Base-by-base conservation (phyloP, 35 echinoderm and acorn worm species). In the Heliocidaris erythrogramma region DNA sequence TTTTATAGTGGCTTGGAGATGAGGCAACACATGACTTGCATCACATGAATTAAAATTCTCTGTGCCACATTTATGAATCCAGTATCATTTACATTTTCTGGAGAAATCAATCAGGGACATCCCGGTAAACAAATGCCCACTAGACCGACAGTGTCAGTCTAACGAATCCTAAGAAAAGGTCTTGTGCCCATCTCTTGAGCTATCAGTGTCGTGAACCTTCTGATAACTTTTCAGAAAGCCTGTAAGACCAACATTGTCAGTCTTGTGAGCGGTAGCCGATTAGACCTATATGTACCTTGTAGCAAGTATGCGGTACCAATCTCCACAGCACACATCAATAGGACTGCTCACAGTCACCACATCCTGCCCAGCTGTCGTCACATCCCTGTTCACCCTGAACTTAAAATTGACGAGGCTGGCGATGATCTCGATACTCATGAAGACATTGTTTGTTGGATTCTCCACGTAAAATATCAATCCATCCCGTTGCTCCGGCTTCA, bases 241-340 rank as follows among this genome's bases (percentile, higher is more conserved):
- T 24, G 18, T 85, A 85, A 85, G 3, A 42, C 35, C 35, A 42
- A 42, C 35, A 42, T 42, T 42, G 35, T 42, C 35, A 42, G 3
- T 42, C 35, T 42, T 42, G 35, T 42, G 35, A 42, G 35, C 35
- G 35, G 35, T 42, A 42, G n/a, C 35, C 6, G 60, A 24, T 7
- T 71, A 18, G 9, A 94, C 89, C 29, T 93, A n/a, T n/a, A n/a
- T n/a, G n/a, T n/a, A 99, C 98, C 98, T 97, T 90, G 98, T 97
- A 31, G 97, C 98, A 30, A 99, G 59, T 12, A 95, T 84, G 14
- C 94, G 85, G 93, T 96, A 99, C 98, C 98, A 99, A 48, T 97
- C 98, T 30, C 86, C 94, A 71, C 98, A 99, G 96, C 98, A 99
- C 7, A 99, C 97, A 48, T 99, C 96, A 49, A 99, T 96, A 14